phyloP scores from a whole-genome alignment of 2,888 invertebrate genomes.

The Serripes groenlandicus region DNA sequence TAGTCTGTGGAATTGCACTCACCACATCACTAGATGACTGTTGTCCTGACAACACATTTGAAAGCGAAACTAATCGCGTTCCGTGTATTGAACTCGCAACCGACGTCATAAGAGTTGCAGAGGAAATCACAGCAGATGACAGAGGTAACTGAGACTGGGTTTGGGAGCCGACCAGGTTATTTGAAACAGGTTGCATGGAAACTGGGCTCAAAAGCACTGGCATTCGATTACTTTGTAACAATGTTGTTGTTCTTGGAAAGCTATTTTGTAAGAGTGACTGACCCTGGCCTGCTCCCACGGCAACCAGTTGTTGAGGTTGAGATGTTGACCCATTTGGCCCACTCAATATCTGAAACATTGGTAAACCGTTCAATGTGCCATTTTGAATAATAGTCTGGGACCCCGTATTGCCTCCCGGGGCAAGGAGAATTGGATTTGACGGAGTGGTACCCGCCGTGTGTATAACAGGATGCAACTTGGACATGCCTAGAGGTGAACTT shows the following conservation, averaged over 20 bases:
- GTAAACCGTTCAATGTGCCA: slow-evolving; percentile 58
- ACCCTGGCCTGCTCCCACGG: slow-evolving; percentile 54
- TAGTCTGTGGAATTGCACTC: not conserved
- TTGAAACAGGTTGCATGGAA: slow-evolving; percentile 26
- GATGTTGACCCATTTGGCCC: slow-evolving; percentile 30
- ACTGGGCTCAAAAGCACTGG: slow-evolving; percentile 56
- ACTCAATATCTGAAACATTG: slow-evolving; percentile 58
- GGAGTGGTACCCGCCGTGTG: not conserved
- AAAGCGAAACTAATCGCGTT: not conserved
- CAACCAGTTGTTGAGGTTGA: slow-evolving; percentile 54
- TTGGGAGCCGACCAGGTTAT: not conserved
- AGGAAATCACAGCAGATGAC: slow-evolving; percentile 6
- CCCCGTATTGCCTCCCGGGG: slow-evolving; percentile 17
- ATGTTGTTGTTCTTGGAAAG: slow-evolving; percentile 42
- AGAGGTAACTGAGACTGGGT: slow-evolving; percentile 17
- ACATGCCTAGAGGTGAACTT: slow-evolving; percentile 36
- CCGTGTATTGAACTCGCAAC: not conserved
- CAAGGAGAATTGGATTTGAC: slow-evolving; percentile 25
- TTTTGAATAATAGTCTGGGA: slow-evolving; percentile 60
- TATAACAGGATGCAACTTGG: slow-evolving; percentile 23
- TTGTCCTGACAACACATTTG: slow-evolving; percentile 1
- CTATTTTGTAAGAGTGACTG: slow-evolving; percentile 29
- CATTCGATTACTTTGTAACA: slow-evolving; percentile 47
- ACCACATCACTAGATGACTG: not conserved
- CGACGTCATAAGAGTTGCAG: slow-evolving; percentile 16